Evolutionary conservation across 2,888 invertebrate species (phyloP), one percentile per base, ranked within the genome.

Genomic region (Monopis laevigella): DNA sequence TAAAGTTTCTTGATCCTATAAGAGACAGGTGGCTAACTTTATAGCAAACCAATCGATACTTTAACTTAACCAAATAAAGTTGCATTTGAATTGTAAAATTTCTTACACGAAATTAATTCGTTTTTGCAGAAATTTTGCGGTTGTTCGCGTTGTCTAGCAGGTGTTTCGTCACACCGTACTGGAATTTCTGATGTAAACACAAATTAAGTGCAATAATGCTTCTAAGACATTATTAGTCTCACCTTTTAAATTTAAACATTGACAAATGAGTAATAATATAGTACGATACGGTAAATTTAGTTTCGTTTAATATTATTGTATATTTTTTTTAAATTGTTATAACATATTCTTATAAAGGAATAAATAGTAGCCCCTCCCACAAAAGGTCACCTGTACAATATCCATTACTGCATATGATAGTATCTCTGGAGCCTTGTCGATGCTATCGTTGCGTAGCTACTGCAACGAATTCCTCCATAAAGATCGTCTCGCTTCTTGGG

Each of bases 1-100:
- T 66, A 64, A 58, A 66, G 69, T 70, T 69, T 61, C 66, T 67
- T 65, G 65, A 69, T 74, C 62, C 62, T 64, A 46, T 55, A 30
- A 55, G 55, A 58, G 62, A 71, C 75, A 77, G 73, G 75, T 74
- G 74, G 63, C 11, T 4, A 21, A 36, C 36, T 21, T 12, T 17
- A 21, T 21, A 11, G 11, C 11, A 32, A 32, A 17, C 14, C 17
- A 17, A 32, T 32, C 8, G 5, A 11, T 29, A 29, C 11, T 11
- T 29, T 29, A 11, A 2, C 19, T 11, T 10, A 12, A 36, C 6
- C 8, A 36, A 21, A 8, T 21, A 36, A 36, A 11, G 36, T 19
- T 11, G n/a, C 21, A 36, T 21, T 21, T n/a, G n/a, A n/a, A n/a
- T n/a, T n/a, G n/a, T n/a, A n/a, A n/a, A 17, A n/a, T 34, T 10